These are phyloP conservation scores for Aquatica leii DNA, from an alignment of 2,888 invertebrate genomes.

Conservation along the genomic window DNA sequence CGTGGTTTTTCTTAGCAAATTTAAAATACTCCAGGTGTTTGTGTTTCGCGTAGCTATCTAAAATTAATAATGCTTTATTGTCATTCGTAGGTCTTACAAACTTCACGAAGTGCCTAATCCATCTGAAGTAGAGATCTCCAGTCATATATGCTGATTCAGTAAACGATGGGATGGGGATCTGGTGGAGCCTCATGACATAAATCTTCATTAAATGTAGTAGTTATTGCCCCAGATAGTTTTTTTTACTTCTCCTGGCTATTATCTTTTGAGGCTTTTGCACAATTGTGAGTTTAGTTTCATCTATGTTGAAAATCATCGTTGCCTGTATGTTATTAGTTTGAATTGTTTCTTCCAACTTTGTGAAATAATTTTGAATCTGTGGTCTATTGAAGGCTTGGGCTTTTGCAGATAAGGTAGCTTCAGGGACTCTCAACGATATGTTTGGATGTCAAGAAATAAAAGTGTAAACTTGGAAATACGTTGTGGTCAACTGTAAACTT, in stretches of 20 bases:
- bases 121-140: not conserved
- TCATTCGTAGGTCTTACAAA: not conserved
- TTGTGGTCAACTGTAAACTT: no score
- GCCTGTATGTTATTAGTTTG: not conserved
- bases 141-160: conserved; percentile 3
- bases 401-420: not conserved
- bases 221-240: not conserved
- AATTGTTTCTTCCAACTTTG: not conserved
- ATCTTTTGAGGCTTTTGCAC: not conserved
- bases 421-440: not conserved
- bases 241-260: not conserved
- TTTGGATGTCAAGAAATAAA: no score
- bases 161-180: not conserved
- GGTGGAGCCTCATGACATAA: not conserved
- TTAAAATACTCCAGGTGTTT: no score
- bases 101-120: not conserved
- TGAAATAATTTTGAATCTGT: not conserved
- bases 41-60: not conserved
- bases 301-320: no score
- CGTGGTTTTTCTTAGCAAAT: no score
- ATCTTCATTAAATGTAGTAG: not conserved
- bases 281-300: no score
- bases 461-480: no score
- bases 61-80: no score
- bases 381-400: not conserved